Evolutionary conservation across 2,113 vertebrate species (phyloP), one percentile per base, ranked within the genome.

Genomic region (Ifrita kowaldi): DNA sequence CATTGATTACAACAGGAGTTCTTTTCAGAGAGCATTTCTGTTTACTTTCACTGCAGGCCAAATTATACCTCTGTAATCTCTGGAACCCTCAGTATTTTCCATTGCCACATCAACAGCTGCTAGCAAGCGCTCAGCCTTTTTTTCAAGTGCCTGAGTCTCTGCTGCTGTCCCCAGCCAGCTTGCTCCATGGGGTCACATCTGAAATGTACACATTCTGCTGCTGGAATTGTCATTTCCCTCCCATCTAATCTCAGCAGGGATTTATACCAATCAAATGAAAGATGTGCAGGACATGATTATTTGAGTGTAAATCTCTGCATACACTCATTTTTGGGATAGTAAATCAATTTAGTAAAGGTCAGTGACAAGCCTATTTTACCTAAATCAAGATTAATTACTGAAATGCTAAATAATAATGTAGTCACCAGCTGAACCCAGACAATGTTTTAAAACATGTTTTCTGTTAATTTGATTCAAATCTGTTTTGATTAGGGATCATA

Each of bases 41-140:
- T 83, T 95, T 82, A 78, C 95, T 93, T 87, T 78, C 71, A 87
- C 80, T 68, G 92, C 76, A 89, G 93, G 76, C 68, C 79, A 93
- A 90, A 92, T 95, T 95, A 92, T 87, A 93, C 64, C 76, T 76
- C 90, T 94, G 95, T 23, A 74, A 96, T 96, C 68, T 94, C 88
- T 96, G 96, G 96, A 96, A 97, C 83, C 83, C 92, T 68, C 46
- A 95, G 83, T 90, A 97, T 96, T 97, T 97, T 97, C 95, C 95
- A 97, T 93, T 95, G 93, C 87, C 85, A 93, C 93, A 95, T 81
- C 95, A 96, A 95, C 96, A 97, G 96, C 95, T 96, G 96, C 82
- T 83, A 62, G 67, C 84, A 59, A 94, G 87, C 1, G 67, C 63
- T 94, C 64, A 80, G 92, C 52, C 64, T 64, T 59, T 88, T 88